Percentiles rank a stretch among this genome's conserved stretches.
phyloP scores from a whole-genome alignment of 2,888 invertebrate species.

The Lordiphosa andalusiaca region DNA sequence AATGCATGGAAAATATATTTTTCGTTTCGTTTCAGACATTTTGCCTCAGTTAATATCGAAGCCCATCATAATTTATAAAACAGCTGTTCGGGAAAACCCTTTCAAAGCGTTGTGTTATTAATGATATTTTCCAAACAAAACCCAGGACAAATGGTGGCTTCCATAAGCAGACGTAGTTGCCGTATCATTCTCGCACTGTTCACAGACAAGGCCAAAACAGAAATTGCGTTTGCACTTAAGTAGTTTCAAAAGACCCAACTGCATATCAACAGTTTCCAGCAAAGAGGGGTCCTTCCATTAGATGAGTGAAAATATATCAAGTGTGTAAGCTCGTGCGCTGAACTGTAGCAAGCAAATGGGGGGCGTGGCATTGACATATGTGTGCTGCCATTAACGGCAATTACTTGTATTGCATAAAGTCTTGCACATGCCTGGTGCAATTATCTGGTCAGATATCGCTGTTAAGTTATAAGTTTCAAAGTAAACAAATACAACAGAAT shows the following conservation, averaged over 20 bases:
- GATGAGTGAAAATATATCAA: not conserved
- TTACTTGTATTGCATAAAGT: not conserved
- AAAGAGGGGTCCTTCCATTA: conserved; percentile 1
- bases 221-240: conserved; percentile 17
- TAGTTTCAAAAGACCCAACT: conserved; percentile 4
- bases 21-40: too few species aligned
- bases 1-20: too few species aligned
- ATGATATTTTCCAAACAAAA: conserved; percentile 21
- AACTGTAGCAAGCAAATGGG: not conserved
- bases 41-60: too few species aligned
- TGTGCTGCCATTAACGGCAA: conserved; percentile 5
- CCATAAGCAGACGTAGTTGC: conserved; percentile 14
- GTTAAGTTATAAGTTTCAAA: too few species aligned
- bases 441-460: too few species aligned
- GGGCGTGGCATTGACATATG: conserved; percentile 9
- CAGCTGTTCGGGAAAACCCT: conserved; percentile 20
- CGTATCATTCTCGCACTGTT: conserved; percentile 19
- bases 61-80: too few species aligned
- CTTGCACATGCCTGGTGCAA: not conserved
- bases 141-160: conserved; percentile 6
- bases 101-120: conserved; percentile 34
- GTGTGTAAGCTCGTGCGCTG: conserved; percentile 1
- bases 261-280: conserved; percentile 12
- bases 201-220: conserved; percentile 4
- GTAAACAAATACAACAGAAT: too few species aligned